Conservation (phyloP, 2,797 vertebrate genomes). For the Trachops cirrhosus region DNA sequence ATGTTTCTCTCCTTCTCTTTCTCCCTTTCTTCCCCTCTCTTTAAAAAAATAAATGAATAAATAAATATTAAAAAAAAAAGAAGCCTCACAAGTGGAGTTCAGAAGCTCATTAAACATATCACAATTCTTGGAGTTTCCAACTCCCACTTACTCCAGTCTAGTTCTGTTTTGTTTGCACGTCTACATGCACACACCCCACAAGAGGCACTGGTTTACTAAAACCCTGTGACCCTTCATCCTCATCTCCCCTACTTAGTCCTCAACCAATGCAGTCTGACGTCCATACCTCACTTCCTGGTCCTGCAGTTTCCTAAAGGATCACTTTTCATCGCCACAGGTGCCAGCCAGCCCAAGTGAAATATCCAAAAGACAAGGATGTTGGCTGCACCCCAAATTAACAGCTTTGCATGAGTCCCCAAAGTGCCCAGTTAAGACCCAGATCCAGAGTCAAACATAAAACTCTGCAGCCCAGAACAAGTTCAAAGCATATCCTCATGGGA, state of each 20-base stretch:
- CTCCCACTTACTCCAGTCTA: not conserved
- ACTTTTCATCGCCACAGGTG: too few relatives aligned
- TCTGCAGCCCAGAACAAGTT: not conserved
- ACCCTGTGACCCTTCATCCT: not conserved
- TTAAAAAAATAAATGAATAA: too few relatives aligned
- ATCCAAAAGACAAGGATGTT: not conserved
- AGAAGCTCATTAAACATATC: not conserved
- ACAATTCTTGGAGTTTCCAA: not conserved
- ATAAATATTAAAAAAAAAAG: too few relatives aligned
- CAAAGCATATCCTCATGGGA: not conserved
- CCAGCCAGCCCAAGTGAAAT: not conserved
- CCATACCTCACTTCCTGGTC: not conserved
- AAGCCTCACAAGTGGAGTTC: not conserved
- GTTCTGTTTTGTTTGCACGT: not conserved
- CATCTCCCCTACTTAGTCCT: not conserved
- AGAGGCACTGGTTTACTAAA: not conserved
- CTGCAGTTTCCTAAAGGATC: not conserved
- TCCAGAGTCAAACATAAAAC: not conserved
- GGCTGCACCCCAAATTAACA: not conserved
- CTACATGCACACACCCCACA: rapidly evolving
- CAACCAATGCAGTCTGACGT: not conserved
- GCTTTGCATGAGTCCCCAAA: not conserved
- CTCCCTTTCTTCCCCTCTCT: too few relatives aligned
- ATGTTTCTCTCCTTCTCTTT: not conserved
- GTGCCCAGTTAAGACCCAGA: not conserved